phyloP scores from a whole-genome alignment of 2,113 vertebrate species.

The Oceanites oceanicus region DNA sequence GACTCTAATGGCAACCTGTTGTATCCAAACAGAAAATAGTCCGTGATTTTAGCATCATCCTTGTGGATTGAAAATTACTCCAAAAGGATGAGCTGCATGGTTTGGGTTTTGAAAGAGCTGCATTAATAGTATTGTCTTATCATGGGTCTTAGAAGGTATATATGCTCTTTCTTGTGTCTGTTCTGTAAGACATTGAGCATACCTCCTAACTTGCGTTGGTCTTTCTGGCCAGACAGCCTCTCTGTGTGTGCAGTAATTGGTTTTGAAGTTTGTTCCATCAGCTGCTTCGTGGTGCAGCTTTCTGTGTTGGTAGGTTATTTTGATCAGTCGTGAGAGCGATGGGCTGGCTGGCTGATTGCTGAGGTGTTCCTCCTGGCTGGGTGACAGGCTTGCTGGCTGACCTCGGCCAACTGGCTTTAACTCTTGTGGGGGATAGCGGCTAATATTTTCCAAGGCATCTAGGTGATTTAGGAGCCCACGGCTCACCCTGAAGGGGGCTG shows the following conservation, averaged over 20 bases:
- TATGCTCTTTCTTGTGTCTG: not conserved
- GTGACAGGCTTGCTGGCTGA: conserved; percentile 25
- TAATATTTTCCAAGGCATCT: conserved; percentile 45
- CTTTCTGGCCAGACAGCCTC: not conserved
- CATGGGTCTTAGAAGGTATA: not conserved
- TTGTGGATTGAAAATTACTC: not conserved
- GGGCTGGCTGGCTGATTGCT: conserved; percentile 51
- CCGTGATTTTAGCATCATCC: not conserved
- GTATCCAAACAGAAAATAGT: not conserved
- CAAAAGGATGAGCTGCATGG: not conserved
- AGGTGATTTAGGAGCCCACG: conserved; percentile 46
- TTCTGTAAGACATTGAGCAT: not conserved
- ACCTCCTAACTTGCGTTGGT: not conserved
- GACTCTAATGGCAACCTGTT: not conserved
- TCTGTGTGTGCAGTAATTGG: not conserved
- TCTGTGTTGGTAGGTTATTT: not conserved
- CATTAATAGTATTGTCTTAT: not conserved
- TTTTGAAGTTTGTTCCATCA: not conserved
- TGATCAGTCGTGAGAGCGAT: not conserved
- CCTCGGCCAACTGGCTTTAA: not conserved
- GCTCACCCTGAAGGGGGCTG: conserved; percentile 7
- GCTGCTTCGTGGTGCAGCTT: not conserved
- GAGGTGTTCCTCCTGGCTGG: conserved; percentile 39
- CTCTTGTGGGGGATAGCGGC: not conserved
- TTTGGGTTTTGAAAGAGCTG: not conserved